These are phyloP conservation scores for Gryllus bimaculatus DNA, from an alignment of 1,140 invertebrate species.

Conservation along the genomic window DNA sequence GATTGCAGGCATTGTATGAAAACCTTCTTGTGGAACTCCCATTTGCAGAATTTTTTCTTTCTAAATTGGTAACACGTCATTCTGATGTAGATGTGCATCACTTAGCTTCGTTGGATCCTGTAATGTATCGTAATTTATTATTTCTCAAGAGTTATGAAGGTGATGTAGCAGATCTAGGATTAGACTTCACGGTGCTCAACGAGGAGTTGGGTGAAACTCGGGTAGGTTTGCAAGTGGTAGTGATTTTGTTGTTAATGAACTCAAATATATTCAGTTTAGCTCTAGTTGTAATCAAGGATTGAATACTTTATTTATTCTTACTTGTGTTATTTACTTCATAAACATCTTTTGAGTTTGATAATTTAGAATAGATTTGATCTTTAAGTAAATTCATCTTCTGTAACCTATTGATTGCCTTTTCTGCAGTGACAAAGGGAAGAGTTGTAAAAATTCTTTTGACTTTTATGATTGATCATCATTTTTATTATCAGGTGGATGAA, in stretches of 20 bases:
- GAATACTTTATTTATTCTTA: too few species aligned
- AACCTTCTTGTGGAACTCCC: slow-evolving; percentile 90
- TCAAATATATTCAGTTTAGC: too few species aligned
- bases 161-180: slow-evolving; percentile 66
- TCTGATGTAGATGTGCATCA: slow-evolving; percentile 88
- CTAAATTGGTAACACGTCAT: slow-evolving; percentile 68
- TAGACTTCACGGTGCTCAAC: slow-evolving; percentile 90
- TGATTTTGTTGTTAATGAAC: too few species aligned
- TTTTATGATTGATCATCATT: background rate
- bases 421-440: background rate
- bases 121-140: slow-evolving; percentile 82
- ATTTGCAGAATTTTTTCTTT: slow-evolving; percentile 85
- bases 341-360: too few species aligned
- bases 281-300: too few species aligned
- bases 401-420: background rate
- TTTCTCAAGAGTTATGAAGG: slow-evolving; percentile 74
- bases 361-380: too few species aligned
- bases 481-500: slow-evolving; percentile 60
- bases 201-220: slow-evolving; percentile 85
- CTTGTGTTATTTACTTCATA: too few species aligned
- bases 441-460: slow-evolving; percentile 3
- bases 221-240: slow-evolving; percentile 33
- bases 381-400: too few species aligned
- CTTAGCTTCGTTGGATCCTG: slow-evolving; percentile 84
- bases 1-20: slow-evolving; percentile 78